Evolutionary conservation across 2,113 vertebrate genomes (phyloP).

Genomic region (Ptyas mucosa): DNA sequence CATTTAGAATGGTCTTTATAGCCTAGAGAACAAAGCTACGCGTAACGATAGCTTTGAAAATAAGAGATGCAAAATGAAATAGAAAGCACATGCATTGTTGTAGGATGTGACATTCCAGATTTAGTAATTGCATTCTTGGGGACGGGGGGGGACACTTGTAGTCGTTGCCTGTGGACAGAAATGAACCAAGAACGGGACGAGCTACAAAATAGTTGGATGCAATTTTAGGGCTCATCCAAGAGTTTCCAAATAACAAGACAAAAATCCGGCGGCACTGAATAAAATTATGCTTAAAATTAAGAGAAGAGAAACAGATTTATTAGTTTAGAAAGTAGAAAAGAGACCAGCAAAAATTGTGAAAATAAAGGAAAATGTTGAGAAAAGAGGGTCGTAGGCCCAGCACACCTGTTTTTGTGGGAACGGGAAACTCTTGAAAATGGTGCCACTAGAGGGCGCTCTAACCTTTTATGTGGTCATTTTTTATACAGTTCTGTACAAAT

Average conservation of each 20-base stretch:
- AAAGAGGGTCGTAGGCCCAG: not conserved
- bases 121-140: not conserved
- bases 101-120: not conserved
- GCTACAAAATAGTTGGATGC: not conserved
- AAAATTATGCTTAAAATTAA: not conserved
- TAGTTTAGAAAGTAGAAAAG: not conserved
- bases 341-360: not conserved
- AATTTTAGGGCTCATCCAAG: not conserved
- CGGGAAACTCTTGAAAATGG: not conserved
- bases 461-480: not conserved
- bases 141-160: fast-evolving
- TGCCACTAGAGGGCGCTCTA: not conserved
- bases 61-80: not conserved
- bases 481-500: not conserved
- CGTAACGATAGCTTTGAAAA: not conserved
- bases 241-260: not conserved
- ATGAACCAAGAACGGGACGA: not conserved
- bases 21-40: not conserved
- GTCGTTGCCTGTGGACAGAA: not conserved
- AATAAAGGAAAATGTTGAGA: not conserved
- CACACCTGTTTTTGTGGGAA: not conserved
- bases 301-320: not conserved
- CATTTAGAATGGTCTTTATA: not conserved
- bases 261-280: not conserved
- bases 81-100: not conserved